A percentile compares a stretch with the other conserved stretches of the same genome.
Evolutionary conservation across 2,797 vertebrate genomes (phyloP).

Genomic region (Morus bassanus): DNA sequence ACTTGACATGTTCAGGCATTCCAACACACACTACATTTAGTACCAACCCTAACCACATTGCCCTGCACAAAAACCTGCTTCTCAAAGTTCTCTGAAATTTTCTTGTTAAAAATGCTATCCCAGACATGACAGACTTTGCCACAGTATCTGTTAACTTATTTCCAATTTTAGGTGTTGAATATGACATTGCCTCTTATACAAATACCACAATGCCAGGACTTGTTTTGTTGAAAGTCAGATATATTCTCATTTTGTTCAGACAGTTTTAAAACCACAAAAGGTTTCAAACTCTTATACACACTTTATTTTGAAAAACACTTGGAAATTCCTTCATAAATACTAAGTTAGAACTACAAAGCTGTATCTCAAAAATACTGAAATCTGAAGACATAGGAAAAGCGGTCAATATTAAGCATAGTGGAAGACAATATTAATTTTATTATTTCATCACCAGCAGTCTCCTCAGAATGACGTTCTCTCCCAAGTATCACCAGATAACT

Average conservation of each 20-base stretch:
- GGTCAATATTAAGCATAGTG: neutral
- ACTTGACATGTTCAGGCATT: neutral
- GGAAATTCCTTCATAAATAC: neutral
- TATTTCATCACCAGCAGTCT: neutral
- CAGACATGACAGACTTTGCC: neutral
- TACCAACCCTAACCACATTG: neutral
- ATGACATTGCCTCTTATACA: neutral
- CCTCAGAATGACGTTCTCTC: neutral
- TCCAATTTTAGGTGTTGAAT: neutral
- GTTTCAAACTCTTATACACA: neutral
- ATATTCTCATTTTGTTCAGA: neutral
- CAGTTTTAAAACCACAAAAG: neutral
- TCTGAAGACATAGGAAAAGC: neutral
- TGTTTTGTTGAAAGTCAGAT: neutral
- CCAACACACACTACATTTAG: neutral
- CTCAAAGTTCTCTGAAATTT: neutral
- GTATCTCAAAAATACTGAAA: neutral
- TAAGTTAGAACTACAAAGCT: neutral
- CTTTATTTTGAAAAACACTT: neutral
- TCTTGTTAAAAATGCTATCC: neutral
- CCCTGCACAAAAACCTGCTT: neutral
- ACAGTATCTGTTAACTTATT: neutral
- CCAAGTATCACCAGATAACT: neutral
- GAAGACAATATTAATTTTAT: neutral
- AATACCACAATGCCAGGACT: neutral